These are phyloP conservation scores for Lamproptera curius DNA, from an alignment of 2,888 invertebrate genomes.

Conservation along the genomic window DNA sequence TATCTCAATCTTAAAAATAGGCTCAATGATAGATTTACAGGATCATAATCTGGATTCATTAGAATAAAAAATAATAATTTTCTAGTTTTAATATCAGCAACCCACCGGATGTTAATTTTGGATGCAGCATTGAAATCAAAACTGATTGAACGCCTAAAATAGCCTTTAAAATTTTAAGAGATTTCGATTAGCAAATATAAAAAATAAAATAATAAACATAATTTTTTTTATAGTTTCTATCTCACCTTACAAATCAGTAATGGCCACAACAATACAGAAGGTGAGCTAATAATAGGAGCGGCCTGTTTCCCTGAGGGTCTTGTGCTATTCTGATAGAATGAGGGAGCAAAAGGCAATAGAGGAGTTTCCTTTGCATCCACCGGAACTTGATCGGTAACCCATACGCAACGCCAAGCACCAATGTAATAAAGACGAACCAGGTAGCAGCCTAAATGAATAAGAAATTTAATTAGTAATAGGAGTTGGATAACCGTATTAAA, in stretches of 20 bases:
- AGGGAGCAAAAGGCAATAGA: slow-evolving; percentile 60
- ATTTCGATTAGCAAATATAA: background rate
- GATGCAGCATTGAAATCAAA: too few species aligned
- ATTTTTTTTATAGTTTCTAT: background rate
- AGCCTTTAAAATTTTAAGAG: too few species aligned
- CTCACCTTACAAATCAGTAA: slow-evolving; percentile 61
- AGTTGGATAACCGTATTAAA: too few species aligned
- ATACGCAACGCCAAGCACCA: slow-evolving; percentile 66
- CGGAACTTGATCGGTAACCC: slow-evolving; percentile 67
- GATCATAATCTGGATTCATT: too few species aligned
- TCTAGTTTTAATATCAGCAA: too few species aligned
- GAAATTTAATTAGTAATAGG: too few species aligned
- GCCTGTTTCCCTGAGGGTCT: slow-evolving; percentile 38
- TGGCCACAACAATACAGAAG: slow-evolving; percentile 58
- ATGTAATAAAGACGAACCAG: slow-evolving; percentile 61
- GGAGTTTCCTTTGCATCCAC: slow-evolving; percentile 57
- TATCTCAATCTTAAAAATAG: too few species aligned
- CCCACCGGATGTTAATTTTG: too few species aligned
- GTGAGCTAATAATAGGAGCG: slow-evolving; percentile 33
- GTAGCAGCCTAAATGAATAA: slow-evolving; percentile 51
- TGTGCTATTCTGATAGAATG: slow-evolving; percentile 34
- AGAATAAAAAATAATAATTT: too few species aligned
- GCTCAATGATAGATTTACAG: too few species aligned
- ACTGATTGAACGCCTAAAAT: too few species aligned
- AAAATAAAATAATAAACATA: background rate